A percentile compares a stretch with the other conserved stretches of the same genome.
Conservation (phyloP, 1,140 invertebrate genomes). For the Mylabris phalerata region DNA sequence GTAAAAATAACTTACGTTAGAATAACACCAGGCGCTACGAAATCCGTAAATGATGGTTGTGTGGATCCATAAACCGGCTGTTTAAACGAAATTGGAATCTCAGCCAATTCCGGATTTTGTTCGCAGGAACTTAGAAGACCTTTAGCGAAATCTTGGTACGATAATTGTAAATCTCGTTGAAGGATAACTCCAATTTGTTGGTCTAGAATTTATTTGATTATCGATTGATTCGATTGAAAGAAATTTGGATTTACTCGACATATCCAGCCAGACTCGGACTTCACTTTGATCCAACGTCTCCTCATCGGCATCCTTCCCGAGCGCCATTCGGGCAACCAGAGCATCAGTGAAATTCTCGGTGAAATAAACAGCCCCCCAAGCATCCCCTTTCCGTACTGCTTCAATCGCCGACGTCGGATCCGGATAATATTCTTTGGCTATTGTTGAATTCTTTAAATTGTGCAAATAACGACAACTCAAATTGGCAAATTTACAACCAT, state of each 20-base stretch:
- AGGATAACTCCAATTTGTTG: slow-evolving; percentile 84
- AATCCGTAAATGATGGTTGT: slow-evolving; percentile 85
- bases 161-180: slow-evolving; percentile 62
- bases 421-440: slow-evolving; percentile 64
- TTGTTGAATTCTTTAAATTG: slow-evolving; percentile 57
- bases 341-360: slow-evolving; percentile 75
- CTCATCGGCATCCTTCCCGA: slow-evolving; percentile 60
- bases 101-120: slow-evolving; percentile 61
- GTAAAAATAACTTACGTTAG: slow-evolving; percentile 60
- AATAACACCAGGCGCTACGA: slow-evolving; percentile 90
- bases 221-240: slow-evolving; percentile 1
- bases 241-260: slow-evolving; percentile 68
- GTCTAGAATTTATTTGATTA: slow-evolving; percentile 54
- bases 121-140: slow-evolving; percentile 59
- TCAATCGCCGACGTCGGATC: slow-evolving; percentile 58
- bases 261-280: slow-evolving; percentile 75
- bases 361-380: slow-evolving; percentile 78
- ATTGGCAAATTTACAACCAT: slow-evolving; percentile 56
- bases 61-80: slow-evolving; percentile 81
- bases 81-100: slow-evolving; percentile 69
- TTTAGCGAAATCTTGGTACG: slow-evolving; percentile 67
- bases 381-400: slow-evolving; percentile 65
- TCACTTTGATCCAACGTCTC: slow-evolving; percentile 65
- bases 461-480: slow-evolving; percentile 74
- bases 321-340: slow-evolving; percentile 61